Conservation (phyloP, 1,140 invertebrate species). For the Microplitis mediator region DNA sequence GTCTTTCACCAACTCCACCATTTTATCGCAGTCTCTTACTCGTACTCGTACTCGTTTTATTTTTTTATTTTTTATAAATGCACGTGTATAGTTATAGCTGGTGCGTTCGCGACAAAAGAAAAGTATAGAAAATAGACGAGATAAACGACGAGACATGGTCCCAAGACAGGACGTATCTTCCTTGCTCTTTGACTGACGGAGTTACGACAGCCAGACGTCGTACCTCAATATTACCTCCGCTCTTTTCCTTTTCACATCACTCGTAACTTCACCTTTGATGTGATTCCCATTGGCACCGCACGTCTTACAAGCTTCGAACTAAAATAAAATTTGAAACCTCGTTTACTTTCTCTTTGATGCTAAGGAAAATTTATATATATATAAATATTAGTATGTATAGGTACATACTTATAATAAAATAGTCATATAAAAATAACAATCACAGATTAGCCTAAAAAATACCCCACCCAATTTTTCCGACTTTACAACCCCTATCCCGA, state of each 20-base stretch:
- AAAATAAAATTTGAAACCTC: conserved; percentile 7
- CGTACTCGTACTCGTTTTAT: not conserved
- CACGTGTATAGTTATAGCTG: no score
- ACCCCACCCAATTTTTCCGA: no score
- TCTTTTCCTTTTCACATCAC: not conserved
- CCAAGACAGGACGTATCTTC: not conserved
- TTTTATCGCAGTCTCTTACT: not conserved
- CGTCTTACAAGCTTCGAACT: not conserved
- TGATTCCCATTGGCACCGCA: conserved; percentile 24
- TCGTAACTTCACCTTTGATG: conserved; percentile 24
- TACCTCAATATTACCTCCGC: conserved; percentile 26
- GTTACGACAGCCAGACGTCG: conserved; percentile 27
- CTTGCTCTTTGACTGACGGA: conserved; percentile 23
- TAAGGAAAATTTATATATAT: not conserved
- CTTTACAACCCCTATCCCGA: no score
- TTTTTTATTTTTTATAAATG: no score
- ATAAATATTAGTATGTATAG: no score
- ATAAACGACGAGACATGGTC: conserved; percentile 3
- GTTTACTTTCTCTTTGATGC: not conserved
- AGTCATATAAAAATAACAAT: no score
- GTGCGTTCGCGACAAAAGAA: conserved; percentile 2
- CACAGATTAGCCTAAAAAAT: no score
- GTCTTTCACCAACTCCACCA: not conserved
- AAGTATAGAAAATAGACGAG: not conserved
- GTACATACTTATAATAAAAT: no score